Conservation (phyloP, 1,140 invertebrate genomes). For the Psilanteris sp. region DNA sequence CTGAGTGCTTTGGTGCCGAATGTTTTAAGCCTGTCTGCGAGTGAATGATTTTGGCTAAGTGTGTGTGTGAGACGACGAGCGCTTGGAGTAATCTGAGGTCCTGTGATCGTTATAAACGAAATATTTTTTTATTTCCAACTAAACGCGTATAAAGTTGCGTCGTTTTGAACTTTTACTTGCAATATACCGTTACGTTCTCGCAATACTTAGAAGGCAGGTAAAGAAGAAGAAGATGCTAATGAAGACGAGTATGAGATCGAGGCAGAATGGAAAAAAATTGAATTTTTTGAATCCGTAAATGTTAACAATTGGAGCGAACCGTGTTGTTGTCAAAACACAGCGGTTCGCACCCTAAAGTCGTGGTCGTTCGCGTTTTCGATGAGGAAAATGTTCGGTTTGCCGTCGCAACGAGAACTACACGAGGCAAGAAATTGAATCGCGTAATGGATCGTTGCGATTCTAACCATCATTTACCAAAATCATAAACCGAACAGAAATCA, state of each 20-base stretch:
- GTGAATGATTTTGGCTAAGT: conserved; percentile 34
- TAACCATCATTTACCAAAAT: conserved; percentile 46
- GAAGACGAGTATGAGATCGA: conserved; percentile 72
- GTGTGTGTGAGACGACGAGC: conserved; percentile 68
- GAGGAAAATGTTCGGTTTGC: conserved; percentile 67
- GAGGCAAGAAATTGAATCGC: neutral
- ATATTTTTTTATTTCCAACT: conserved; percentile 81
- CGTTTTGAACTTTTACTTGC: conserved; percentile 80
- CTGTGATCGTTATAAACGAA: conserved; percentile 81
- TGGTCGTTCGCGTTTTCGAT: conserved; percentile 74
- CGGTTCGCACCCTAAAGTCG: conserved; percentile 65
- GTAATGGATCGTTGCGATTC: conserved; percentile 1
- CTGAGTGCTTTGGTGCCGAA: neutral
- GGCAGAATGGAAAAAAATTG: conserved; percentile 64
- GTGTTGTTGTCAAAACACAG: conserved; percentile 57
- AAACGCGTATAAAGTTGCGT: conserved; percentile 79
- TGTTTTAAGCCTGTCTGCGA: conserved; percentile 24
- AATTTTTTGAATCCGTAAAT: conserved; percentile 69
- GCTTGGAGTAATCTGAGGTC: conserved; percentile 80
- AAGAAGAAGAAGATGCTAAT: conserved; percentile 63
- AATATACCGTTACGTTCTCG: conserved; percentile 81
- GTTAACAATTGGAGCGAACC: conserved; percentile 59
- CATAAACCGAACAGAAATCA: conserved; percentile 51
- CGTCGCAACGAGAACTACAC: neutral
- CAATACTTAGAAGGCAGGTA: conserved; percentile 77